A percentile compares a stretch with the other conserved stretches of the same genome.
These are phyloP conservation scores for Betta splendens DNA, from an alignment of 2,797 vertebrate genomes.

Conservation along the genomic window DNA sequence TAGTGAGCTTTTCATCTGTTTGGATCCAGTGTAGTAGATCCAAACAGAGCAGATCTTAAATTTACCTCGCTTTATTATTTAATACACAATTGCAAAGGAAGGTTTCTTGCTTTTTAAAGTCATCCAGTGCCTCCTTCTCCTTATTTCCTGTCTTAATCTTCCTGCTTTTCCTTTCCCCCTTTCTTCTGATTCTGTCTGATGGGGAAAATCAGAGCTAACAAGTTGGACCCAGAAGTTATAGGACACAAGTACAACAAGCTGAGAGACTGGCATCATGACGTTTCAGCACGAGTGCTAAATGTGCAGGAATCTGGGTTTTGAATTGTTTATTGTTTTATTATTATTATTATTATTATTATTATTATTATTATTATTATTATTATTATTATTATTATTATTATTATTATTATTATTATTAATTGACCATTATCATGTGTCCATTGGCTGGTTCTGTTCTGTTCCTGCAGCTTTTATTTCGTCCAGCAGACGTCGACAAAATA, in stretches of 20 bases:
- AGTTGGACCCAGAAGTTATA: constrained; percentile 90
- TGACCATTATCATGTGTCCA: too few species aligned
- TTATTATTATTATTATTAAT: too few species aligned
- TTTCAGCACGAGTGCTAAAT: constrained; percentile 94
- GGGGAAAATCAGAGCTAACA: constrained; percentile 83
- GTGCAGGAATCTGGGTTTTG: constrained; percentile 81
- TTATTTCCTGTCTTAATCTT: constrained; percentile 26
- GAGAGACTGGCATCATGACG: constrained; percentile 96
- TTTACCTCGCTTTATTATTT: constrained; percentile 4
- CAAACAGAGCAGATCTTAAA: constrained; percentile 22
- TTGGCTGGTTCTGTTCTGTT: background rate
- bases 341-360: too few species aligned
- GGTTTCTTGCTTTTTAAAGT: background rate
- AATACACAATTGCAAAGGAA: constrained; percentile 10
- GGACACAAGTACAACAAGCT: constrained; percentile 96
- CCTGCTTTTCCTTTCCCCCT: constrained; percentile 12
- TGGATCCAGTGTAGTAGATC: background rate
- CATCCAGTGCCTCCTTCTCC: background rate
- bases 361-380: too few species aligned
- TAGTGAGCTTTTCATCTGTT: background rate
- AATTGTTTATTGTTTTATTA: constrained; percentile 22
- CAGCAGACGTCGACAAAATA: background rate
- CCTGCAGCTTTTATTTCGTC: constrained; percentile 3
- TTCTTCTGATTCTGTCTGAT: constrained; percentile 45
- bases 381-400: too few species aligned